Percentiles rank a stretch among this genome's conserved stretches.
Conservation (phyloP, 2,113 vertebrate species). For the Sapajus apella region DNA sequence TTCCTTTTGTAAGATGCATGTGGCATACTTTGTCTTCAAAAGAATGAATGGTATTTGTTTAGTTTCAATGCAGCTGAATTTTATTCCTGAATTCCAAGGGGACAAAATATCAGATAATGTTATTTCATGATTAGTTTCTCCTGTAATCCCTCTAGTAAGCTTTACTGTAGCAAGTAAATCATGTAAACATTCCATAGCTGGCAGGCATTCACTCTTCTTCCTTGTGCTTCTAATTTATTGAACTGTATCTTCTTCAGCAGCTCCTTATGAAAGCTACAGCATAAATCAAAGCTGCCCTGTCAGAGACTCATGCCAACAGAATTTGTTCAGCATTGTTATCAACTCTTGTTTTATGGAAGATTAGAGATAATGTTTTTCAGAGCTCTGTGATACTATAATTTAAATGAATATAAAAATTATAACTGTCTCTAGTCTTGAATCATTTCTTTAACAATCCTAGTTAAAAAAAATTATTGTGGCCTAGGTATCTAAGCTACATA, state of each 20-base stretch:
- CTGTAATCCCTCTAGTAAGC: slow-evolving; percentile 25
- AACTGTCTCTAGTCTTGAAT: background rate
- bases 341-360: slow-evolving; percentile 6
- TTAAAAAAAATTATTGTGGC: background rate
- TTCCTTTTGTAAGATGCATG: background rate
- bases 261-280: background rate
- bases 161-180: slow-evolving; percentile 39
- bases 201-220: background rate
- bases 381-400: slow-evolving; percentile 17
- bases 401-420: slow-evolving; percentile 35
- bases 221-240: slow-evolving; percentile 65
- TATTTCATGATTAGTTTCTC: slow-evolving; percentile 46
- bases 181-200: background rate
- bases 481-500: background rate
- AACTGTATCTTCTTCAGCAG: slow-evolving; percentile 43
- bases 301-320: background rate
- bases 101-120: background rate
- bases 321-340: slow-evolving; percentile 54
- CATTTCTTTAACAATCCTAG: background rate
- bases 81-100: background rate
- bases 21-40: background rate
- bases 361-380: slow-evolving; percentile 42
- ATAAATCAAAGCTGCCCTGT: slow-evolving; percentile 56
- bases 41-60: background rate
- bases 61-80: background rate